A percentile compares a stretch with the other conserved stretches of the same genome.
phyloP scores from a whole-genome alignment of 2,113 vertebrate genomes.

The Dipodomys spectabilis region DNA sequence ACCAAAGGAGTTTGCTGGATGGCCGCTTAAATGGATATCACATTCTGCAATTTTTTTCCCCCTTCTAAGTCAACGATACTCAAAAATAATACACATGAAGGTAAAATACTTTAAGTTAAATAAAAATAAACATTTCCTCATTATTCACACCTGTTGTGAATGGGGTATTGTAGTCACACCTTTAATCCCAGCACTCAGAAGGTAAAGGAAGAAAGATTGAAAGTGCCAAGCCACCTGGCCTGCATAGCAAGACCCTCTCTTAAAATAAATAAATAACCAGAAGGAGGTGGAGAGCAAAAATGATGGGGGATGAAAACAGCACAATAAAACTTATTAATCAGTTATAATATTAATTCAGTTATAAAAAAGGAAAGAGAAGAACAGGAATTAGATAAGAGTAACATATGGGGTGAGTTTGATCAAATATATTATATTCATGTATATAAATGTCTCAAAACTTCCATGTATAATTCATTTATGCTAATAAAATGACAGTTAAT shows the following conservation, averaged over 20 bases:
- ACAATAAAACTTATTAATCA: no score
- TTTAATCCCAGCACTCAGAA: not conserved
- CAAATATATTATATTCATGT: no score
- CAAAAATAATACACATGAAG: not conserved
- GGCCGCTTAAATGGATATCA: not conserved
- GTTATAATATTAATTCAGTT: no score
- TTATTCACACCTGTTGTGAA: not conserved
- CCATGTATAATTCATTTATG: no score
- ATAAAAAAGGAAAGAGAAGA: no score
- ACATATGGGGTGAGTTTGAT: no score
- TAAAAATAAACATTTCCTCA: not conserved
- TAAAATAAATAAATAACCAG: not conserved
- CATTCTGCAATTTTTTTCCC: not conserved
- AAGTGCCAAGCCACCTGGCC: not conserved
- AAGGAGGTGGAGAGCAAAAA: not conserved
- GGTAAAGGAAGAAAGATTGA: not conserved
- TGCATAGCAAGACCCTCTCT: not conserved
- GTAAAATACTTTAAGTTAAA: slow-evolving; percentile 20
- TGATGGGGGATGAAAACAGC: no score
- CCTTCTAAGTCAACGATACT: not conserved
- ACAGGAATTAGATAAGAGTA: no score
- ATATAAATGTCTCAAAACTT: no score
- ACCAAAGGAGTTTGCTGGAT: not conserved
- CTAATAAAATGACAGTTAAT: no score
- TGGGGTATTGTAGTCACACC: not conserved